Evolutionary conservation across 2,797 vertebrate species (phyloP).

Genomic region (Phalanger gymnotis): DNA sequence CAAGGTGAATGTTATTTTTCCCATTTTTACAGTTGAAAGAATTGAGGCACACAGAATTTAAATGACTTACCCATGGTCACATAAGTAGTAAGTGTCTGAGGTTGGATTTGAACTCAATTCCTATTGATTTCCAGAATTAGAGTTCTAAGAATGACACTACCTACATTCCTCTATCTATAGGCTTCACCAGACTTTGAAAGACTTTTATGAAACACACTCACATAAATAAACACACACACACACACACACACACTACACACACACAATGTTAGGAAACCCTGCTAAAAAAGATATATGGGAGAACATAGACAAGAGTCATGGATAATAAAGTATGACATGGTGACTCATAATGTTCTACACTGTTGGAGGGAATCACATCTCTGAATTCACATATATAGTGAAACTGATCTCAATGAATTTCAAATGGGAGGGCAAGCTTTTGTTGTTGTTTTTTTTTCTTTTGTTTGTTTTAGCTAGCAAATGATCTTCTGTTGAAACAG

Average conservation of each 20-base stretch:
- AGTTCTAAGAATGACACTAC: not conserved
- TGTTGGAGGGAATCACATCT: not conserved
- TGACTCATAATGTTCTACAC: not conserved
- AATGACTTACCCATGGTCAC: not conserved
- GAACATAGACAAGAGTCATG: not conserved
- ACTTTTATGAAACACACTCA: not conserved
- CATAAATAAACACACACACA: no score
- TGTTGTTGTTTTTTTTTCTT: not conserved
- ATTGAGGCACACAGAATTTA: not conserved
- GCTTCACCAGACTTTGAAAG: not conserved
- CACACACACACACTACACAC: not conserved
- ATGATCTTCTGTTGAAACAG: not conserved
- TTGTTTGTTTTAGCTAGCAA: not conserved
- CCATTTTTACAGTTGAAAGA: not conserved
- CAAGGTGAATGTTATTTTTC: not conserved
- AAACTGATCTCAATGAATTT: not conserved
- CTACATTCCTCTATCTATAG: not conserved
- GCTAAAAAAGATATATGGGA: not conserved
- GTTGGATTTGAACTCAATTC: not conserved
- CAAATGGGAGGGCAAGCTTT: fast-evolving
- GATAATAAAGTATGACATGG: not conserved
- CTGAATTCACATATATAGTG: not conserved
- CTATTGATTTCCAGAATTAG: not conserved
- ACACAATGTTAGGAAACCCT: not conserved
- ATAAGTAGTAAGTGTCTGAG: not conserved